Evolutionary conservation across 2,113 vertebrate genomes (phyloP).

Genomic region (Neoarius graeffei): DNA sequence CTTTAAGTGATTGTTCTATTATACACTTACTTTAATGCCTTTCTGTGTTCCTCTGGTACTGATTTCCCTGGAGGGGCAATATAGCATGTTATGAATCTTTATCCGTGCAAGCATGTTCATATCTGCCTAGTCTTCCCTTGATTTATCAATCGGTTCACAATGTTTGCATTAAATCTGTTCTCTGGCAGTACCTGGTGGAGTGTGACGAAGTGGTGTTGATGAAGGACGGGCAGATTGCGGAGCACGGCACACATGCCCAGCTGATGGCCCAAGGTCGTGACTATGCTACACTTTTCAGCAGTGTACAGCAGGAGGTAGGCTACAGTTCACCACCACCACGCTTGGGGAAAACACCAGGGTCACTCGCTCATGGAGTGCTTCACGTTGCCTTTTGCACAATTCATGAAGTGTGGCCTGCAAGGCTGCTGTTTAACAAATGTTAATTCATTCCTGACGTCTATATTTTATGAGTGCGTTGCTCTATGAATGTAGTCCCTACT

Average conservation of each 20-base stretch:
- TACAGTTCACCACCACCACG: slow-evolving; percentile 47
- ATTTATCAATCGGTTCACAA: background rate
- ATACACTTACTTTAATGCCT: background rate
- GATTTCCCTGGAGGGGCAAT: background rate
- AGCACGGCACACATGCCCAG: slow-evolving; percentile 75
- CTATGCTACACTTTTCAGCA: slow-evolving; percentile 75
- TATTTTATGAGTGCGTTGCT: slow-evolving; percentile 67
- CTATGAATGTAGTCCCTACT: slow-evolving; percentile 52
- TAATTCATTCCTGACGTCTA: slow-evolving; percentile 62
- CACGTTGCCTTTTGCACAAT: slow-evolving; percentile 66
- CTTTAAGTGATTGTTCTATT: background rate
- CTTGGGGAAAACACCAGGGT: slow-evolving; percentile 57
- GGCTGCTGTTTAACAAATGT: slow-evolving; percentile 62
- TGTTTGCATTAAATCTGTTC: slow-evolving; percentile 6
- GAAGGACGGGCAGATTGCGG: slow-evolving; percentile 78
- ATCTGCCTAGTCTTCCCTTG: background rate
- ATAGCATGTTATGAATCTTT: background rate
- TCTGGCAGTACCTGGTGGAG: slow-evolving; percentile 72
- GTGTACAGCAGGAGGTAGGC: slow-evolving; percentile 74
- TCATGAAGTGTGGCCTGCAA: slow-evolving; percentile 56
- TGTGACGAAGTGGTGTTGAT: slow-evolving; percentile 78
- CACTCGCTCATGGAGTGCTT: slow-evolving; percentile 55
- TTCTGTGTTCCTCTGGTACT: background rate
- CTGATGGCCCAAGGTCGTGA: slow-evolving; percentile 74
- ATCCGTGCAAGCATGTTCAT: background rate